Conservation (phyloP, 2,113 vertebrate species). For the Hydrochoerus hydrochaeris region DNA sequence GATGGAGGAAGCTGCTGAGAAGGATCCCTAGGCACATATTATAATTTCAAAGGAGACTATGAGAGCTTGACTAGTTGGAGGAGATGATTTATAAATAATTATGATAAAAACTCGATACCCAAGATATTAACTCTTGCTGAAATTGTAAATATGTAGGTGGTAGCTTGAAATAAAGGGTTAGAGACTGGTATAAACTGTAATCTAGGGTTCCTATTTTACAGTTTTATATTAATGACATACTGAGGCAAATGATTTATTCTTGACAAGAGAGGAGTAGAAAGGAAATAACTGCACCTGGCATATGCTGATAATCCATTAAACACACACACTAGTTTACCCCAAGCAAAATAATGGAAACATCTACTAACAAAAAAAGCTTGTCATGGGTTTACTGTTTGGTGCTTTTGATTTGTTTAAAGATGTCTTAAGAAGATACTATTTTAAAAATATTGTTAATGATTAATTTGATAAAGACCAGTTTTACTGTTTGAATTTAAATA, state of each 20-base stretch:
- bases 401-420: not conserved
- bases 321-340: not conserved
- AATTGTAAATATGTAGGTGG: not conserved
- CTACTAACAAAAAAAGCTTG: not conserved
- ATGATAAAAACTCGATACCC: not conserved
- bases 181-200: not conserved
- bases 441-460: not conserved
- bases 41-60: accelerated
- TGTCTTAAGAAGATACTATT: not conserved
- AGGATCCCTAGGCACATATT: not conserved
- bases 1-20: not conserved
- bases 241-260: not conserved
- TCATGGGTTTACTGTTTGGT: not conserved
- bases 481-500: not conserved
- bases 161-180: not conserved
- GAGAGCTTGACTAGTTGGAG: not conserved
- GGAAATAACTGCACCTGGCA: not conserved
- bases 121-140: not conserved
- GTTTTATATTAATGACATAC: not conserved
- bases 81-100: not conserved
- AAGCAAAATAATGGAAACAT: not conserved
- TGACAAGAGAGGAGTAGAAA: not conserved
- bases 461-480: not conserved
- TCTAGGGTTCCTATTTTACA: not conserved
- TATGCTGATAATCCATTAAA: not conserved